Conservation (phyloP, 2,113 vertebrate species). For the Orthonyx spaldingii region DNA sequence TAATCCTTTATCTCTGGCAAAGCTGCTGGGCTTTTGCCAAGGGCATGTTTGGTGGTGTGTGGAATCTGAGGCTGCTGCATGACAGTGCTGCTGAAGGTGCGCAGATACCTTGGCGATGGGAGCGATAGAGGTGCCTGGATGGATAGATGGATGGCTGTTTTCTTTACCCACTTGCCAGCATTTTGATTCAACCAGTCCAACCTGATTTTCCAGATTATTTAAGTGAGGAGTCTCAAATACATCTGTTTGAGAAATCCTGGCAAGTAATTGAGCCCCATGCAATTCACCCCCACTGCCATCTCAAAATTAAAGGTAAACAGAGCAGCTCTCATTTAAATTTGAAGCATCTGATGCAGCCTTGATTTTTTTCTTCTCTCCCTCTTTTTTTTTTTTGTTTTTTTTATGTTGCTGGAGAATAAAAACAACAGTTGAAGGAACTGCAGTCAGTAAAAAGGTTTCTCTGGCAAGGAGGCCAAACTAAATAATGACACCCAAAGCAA, state of each 20-base stretch:
- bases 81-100: conserved; percentile 1
- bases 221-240: conserved; percentile 64
- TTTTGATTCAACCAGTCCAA: conserved; percentile 72
- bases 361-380: not conserved
- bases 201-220: conserved; percentile 78
- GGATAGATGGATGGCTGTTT: conserved; percentile 20
- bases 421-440: conserved; percentile 68
- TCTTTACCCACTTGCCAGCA: conserved; percentile 56
- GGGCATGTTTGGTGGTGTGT: conserved; percentile 56
- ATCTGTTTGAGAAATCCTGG: conserved; percentile 70
- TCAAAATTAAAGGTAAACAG: conserved; percentile 72
- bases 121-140: not conserved
- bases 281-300: conserved; percentile 50
- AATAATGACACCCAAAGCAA: conserved; percentile 83
- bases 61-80: conserved; percentile 64
- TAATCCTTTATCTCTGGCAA: conserved; percentile 71
- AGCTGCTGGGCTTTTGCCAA: conserved; percentile 63
- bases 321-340: conserved; percentile 69
- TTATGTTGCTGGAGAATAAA: conserved; percentile 64
- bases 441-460: conserved; percentile 71
- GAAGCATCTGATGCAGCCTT: conserved; percentile 56
- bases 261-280: conserved; percentile 61
- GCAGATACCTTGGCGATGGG: not conserved
- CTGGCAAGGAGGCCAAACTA: conserved; percentile 74
- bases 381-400: not conserved